Evolutionary conservation across 2,888 invertebrate genomes (phyloP).

Genomic region (Epirrita christyi): DNA sequence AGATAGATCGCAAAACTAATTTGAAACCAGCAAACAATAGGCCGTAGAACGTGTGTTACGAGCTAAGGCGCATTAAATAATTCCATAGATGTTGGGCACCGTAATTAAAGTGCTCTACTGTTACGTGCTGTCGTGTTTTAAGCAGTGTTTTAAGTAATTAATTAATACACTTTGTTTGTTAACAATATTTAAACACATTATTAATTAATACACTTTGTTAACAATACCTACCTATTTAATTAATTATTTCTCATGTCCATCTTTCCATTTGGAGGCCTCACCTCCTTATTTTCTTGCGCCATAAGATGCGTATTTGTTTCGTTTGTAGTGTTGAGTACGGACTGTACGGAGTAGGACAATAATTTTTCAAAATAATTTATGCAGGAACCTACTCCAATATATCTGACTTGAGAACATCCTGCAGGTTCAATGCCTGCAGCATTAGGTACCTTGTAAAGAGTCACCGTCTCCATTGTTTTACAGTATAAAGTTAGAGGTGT

Average conservation of each 20-base stretch:
- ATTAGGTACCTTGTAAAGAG: too few relatives aligned
- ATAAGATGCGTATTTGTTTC: too few relatives aligned
- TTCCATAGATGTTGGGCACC: slow-evolving; percentile 5
- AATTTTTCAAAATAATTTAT: too few relatives aligned
- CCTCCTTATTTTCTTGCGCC: not conserved
- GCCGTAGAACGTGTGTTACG: slow-evolving; percentile 54
- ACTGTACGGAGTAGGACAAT: too few relatives aligned
- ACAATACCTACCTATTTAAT: too few relatives aligned
- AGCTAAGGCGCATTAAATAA: slow-evolving; percentile 25
- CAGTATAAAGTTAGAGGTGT: too few relatives aligned
- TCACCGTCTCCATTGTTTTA: too few relatives aligned
- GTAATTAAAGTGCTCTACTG: slow-evolving; percentile 1
- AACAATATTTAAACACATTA: not conserved
- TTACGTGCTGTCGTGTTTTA: not conserved
- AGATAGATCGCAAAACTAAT: slow-evolving; percentile 39
- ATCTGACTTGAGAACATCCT: too few relatives aligned
- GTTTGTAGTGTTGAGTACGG: too few relatives aligned
- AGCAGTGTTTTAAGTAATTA: not conserved
- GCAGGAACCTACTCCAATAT: too few relatives aligned
- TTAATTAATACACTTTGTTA: not conserved
- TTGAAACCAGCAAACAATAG: slow-evolving; percentile 62
- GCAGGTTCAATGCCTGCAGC: too few relatives aligned
- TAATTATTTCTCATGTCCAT: not conserved
- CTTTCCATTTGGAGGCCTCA: not conserved
- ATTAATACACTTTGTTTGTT: not conserved